phyloP scores from a whole-genome alignment of 2,113 vertebrate genomes.

The Etia nguti region DNA sequence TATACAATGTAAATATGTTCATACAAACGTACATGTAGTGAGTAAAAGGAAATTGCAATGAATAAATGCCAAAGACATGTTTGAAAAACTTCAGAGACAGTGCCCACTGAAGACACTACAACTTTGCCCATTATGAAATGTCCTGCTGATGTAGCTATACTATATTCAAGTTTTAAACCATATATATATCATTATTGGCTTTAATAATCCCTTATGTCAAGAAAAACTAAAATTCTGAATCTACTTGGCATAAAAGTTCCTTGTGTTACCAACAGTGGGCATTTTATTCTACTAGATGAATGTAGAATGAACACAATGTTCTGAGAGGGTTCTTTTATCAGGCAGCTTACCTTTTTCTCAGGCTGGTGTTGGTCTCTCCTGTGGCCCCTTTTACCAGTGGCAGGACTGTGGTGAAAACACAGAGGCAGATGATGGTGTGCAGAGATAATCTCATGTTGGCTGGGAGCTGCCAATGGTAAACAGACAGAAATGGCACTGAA shows the following conservation, averaged over 20 bases:
- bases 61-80: not conserved
- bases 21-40: not conserved
- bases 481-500: not conserved
- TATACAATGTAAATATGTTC: not conserved
- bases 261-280: not conserved
- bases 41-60: not conserved
- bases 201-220: not conserved
- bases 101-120: not conserved
- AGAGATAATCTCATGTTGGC: slow-evolving; percentile 81
- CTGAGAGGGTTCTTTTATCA: not conserved
- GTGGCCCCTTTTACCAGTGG: slow-evolving; percentile 72
- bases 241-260: not conserved
- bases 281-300: not conserved
- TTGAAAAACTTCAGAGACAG: not conserved
- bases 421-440: slow-evolving; percentile 73
- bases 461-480: slow-evolving; percentile 34
- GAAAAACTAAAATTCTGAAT: not conserved
- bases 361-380: slow-evolving; percentile 69
- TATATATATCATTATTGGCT: not conserved
- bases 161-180: not conserved
- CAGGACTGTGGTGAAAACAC: slow-evolving; percentile 72
- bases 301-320: not conserved
- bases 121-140: not conserved
- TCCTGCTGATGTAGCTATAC: not conserved
- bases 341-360: slow-evolving; percentile 80